Evolutionary conservation across 23 tunicate species (phyloP).

Genomic region (Aplidium turbinatum): DNA sequence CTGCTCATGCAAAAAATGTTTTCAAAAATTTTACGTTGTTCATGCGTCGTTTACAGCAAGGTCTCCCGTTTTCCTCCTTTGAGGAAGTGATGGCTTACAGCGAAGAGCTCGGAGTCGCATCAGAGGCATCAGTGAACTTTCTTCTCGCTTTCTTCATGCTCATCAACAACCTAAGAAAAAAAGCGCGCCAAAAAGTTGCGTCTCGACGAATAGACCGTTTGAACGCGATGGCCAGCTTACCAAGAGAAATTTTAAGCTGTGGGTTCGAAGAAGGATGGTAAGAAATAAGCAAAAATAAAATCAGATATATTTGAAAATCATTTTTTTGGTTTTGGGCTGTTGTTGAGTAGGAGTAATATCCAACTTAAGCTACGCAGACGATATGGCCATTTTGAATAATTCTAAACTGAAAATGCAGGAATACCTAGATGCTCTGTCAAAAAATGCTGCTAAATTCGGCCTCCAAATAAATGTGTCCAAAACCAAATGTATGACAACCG

Average conservation of each 20-base stretch:
- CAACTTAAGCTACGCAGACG: too few species aligned
- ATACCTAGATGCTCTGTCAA: too few species aligned
- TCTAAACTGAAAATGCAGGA: too few species aligned
- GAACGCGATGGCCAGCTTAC: not conserved
- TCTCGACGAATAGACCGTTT: not conserved
- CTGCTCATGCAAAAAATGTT: not conserved
- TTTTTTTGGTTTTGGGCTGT: too few species aligned
- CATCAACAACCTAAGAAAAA: not conserved
- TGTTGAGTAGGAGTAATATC: too few species aligned
- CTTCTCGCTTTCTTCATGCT: not conserved
- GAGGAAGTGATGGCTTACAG: not conserved
- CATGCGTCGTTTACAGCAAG: not conserved
- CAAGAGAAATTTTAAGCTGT: not conserved
- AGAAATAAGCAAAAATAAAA: too few species aligned
- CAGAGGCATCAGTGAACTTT: not conserved
- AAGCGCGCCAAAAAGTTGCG: not conserved
- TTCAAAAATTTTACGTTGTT: not conserved
- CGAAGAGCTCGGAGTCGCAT: not conserved
- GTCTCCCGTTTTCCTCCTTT: not conserved
- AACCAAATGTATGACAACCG: too few species aligned
- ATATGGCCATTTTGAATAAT: too few species aligned
- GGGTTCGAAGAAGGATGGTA: not conserved
- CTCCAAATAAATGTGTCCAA: too few species aligned
- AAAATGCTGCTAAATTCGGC: too few species aligned
- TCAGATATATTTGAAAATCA: too few species aligned